Evolutionary conservation across 2,113 vertebrate genomes (phyloP).

Genomic region (Proterorhinus semilunaris): DNA sequence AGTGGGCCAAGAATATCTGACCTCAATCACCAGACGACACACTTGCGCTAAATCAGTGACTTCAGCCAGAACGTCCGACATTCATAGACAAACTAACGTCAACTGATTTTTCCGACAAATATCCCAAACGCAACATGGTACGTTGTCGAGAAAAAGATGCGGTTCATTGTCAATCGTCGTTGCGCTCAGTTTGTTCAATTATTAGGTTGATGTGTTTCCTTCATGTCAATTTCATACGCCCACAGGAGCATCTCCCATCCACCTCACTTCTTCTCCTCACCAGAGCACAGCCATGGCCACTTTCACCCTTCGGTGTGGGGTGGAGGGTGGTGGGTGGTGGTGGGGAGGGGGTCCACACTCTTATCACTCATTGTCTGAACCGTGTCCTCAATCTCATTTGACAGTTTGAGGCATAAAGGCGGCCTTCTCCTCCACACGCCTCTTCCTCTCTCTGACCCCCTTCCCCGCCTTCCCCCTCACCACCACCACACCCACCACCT

Average conservation of each 20-base stretch:
- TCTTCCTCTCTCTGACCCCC: constrained; percentile 43
- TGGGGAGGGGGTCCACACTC: not conserved
- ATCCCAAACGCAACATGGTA: too few relatives aligned
- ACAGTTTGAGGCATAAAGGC: constrained; percentile 87
- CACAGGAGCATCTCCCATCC: constrained; percentile 22
- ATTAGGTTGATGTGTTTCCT: not conserved
- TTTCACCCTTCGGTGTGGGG: constrained; percentile 17
- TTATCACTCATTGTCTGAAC: constrained; percentile 31
- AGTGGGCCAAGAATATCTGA: constrained; percentile 20
- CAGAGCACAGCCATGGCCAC: constrained; percentile 29
- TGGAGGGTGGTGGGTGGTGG: not conserved
- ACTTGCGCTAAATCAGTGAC: not conserved
- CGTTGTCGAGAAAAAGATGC: too few relatives aligned
- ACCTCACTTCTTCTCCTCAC: constrained; percentile 47
- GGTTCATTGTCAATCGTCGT: too few relatives aligned
- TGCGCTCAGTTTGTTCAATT: too few relatives aligned
- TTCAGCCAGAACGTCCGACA: not conserved
- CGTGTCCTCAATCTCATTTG: constrained; percentile 82
- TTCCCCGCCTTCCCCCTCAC: constrained; percentile 36
- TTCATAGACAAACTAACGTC: too few relatives aligned
- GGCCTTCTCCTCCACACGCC: constrained; percentile 64
- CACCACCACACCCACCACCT: constrained; percentile 72
- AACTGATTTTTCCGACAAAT: too few relatives aligned
- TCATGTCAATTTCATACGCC: not conserved
- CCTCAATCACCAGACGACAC: constrained; percentile 4